These are phyloP conservation scores for Mesorhabditis belari DNA, from an alignment of 2,888 invertebrate genomes.

Conservation along the genomic window DNA sequence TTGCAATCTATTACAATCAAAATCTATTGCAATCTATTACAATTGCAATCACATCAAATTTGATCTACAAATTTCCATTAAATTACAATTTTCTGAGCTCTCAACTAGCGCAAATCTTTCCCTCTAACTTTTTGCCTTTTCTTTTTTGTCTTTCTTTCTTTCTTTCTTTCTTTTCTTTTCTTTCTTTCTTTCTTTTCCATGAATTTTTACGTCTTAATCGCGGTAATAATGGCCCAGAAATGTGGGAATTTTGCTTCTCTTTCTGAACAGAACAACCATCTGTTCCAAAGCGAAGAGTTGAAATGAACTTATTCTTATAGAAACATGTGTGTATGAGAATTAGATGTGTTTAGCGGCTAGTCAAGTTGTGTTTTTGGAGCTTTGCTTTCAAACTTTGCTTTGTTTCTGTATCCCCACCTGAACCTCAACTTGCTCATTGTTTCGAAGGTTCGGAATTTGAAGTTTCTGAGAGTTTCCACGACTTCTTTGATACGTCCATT, in stretches of 20 bases:
- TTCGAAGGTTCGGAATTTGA: not conserved
- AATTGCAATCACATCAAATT: no score
- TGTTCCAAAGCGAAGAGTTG: no score
- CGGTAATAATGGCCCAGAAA: no score
- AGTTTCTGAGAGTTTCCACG: not conserved
- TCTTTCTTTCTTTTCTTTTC: not conserved
- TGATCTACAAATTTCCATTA: no score
- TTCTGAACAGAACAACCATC: no score
- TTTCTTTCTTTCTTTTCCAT: not conserved
- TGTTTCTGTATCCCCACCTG: not conserved
- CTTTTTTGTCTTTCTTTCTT: not conserved
- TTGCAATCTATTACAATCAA: no score
- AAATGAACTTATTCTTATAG: no score
- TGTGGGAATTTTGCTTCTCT: no score
- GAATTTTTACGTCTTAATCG: constrained; percentile 1
- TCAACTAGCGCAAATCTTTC: constrained; percentile 3
- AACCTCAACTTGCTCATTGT: not conserved
- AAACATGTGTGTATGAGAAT: not conserved
- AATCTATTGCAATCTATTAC: no score
- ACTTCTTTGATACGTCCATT: not conserved
- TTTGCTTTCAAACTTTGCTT: not conserved
- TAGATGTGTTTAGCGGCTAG: not conserved
- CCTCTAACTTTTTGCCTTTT: not conserved
- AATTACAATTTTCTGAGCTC: no score
- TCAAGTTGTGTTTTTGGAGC: not conserved